Base-by-base conservation (phyloP, 2,888 invertebrate genomes). In the Orthosia cruda region DNA sequence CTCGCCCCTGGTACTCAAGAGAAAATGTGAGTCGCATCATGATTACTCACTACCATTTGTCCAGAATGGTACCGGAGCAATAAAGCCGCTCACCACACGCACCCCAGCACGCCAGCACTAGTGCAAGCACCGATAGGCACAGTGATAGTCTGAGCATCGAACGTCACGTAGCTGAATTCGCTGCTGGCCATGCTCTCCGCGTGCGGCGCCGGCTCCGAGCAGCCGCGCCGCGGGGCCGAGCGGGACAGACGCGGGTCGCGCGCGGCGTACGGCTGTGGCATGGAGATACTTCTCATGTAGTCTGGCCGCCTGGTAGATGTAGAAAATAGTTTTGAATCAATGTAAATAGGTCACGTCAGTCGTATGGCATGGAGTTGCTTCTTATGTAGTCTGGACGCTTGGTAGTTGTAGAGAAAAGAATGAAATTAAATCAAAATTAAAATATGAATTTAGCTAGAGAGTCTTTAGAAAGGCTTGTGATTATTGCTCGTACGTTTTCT, bases 121-220 rank as follows among this genome's bases (percentile, higher is more conserved):
- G n/a, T n/a, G n/a, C n/a, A n/a, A n/a, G n/a, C n/a, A n/a, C n/a
- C n/a, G n/a, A n/a, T n/a, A n/a, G n/a, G 99, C 62, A 99, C 99
- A 0, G 99, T 98, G 78, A 99, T 98, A 40, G 97, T 97, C 92
- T 98, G 98, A 57, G 98, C 97, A 91, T 96, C 96, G 75, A 95
- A 96, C 1, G 95, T 94, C 16, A 95, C 91, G 80, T 94, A 94
- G 64, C 94, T 96, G 86, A 94, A 95, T 65, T 93, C 95, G 55
- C 93, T 94, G 40, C 90, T 89, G 4, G 57, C 62, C 3, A 67
- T 32, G 55, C 13, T 57, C 0, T 13, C 72, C 5, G 40, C 40
- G 40, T 9, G 40, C 9, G 40, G 40, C 40, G 47, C 68, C 0
- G 92, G 89, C 76, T 83, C 89, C 16, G 91, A 88, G 70, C 88